A percentile compares a stretch with the other conserved stretches of the same genome.
These are phyloP conservation scores for Philaenus spumarius DNA, from an alignment of 1,140 invertebrate genomes.

Conservation along the genomic window DNA sequence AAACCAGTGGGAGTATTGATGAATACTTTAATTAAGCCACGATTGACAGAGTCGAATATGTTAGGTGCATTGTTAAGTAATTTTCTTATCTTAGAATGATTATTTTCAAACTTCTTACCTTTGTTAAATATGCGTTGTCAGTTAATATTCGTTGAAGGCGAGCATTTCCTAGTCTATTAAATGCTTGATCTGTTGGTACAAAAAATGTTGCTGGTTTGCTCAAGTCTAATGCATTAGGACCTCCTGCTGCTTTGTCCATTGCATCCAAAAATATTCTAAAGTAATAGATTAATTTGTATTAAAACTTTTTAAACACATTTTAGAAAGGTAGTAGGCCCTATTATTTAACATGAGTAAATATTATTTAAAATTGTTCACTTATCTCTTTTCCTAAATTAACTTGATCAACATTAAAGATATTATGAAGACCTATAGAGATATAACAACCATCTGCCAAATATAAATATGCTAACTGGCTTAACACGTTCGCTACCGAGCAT, in stretches of 20 bases:
- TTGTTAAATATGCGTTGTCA: background rate
- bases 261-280: conserved; percentile 2
- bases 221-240: conserved; percentile 1
- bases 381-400: background rate
- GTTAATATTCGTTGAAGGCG: background rate
- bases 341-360: background rate
- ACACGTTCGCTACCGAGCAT: too few species aligned
- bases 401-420: background rate
- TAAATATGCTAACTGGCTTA: too few species aligned
- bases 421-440: background rate
- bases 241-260: background rate
- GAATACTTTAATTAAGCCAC: too few species aligned
- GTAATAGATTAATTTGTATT: background rate
- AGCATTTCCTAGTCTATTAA: conserved; percentile 1
- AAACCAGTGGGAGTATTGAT: too few species aligned
- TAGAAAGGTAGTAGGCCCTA: background rate
- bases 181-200: conserved; percentile 6
- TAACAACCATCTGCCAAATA: background rate
- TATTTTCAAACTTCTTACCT: background rate
- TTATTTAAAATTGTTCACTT: background rate
- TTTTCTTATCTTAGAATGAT: too few species aligned
- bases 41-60: too few species aligned
- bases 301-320: background rate
- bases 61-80: too few species aligned
- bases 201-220: conserved; percentile 1